Evolutionary conservation across 23 tunicate genomes (phyloP).

Genomic region (Corella eumyota): DNA sequence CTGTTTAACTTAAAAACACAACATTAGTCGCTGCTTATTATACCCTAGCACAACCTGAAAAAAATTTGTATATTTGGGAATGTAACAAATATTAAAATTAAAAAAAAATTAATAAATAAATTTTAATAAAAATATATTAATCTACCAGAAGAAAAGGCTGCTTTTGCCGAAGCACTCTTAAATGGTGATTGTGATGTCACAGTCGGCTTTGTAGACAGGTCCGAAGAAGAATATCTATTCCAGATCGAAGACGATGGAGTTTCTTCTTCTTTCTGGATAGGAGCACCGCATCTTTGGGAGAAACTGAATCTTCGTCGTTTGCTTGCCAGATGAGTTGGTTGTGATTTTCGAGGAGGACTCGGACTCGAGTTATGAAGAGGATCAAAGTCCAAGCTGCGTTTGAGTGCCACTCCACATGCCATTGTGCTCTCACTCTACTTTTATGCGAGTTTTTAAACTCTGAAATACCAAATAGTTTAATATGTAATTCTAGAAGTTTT

Average conservation of each 20-base stretch:
- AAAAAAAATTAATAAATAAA: too few species aligned
- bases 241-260: slow-evolving; percentile 16
- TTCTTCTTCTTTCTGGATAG: too few species aligned
- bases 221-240: slow-evolving; percentile 16
- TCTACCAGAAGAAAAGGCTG: slow-evolving; percentile 28
- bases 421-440: too few species aligned
- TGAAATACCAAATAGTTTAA: too few species aligned
- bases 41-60: too few species aligned
- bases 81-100: too few species aligned
- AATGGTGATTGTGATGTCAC: slow-evolving; percentile 23
- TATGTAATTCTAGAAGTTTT: too few species aligned
- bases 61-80: too few species aligned
- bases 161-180: slow-evolving; percentile 2
- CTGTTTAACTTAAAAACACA: too few species aligned
- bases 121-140: too few species aligned
- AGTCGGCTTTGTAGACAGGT: neutral
- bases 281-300: slow-evolving; percentile 40
- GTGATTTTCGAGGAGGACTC: slow-evolving; percentile 5
- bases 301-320: slow-evolving; percentile 23
- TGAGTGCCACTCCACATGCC: slow-evolving; percentile 67
- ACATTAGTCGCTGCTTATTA: too few species aligned
- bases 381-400: slow-evolving; percentile 57
- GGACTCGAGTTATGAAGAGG: slow-evolving; percentile 35
- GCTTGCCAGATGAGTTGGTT: slow-evolving; percentile 17
- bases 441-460: too few species aligned